A percentile compares a stretch with the other conserved stretches of the same genome.
Evolutionary conservation across 2,797 vertebrate genomes (phyloP).

Genomic region (Notolabrus celidotus): DNA sequence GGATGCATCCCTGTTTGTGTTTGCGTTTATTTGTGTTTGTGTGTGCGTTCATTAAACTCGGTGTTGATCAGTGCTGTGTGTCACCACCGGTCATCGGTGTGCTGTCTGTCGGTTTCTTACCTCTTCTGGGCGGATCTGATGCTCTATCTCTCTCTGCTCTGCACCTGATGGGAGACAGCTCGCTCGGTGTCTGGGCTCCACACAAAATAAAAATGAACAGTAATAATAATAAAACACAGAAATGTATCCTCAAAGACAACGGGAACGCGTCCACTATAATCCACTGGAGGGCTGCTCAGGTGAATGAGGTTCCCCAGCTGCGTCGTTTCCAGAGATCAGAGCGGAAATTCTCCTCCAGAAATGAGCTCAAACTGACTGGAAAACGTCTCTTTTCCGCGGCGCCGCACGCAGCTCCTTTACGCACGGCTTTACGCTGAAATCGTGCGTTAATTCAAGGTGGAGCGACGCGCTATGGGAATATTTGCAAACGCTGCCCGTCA

Average conservation of each 20-base stretch:
- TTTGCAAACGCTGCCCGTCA: slow-evolving; percentile 42
- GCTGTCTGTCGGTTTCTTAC: slow-evolving; percentile 40
- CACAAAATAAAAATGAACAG: not conserved
- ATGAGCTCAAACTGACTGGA: slow-evolving; percentile 14
- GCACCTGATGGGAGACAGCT: slow-evolving; percentile 39
- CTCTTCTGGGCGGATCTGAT: slow-evolving; percentile 64
- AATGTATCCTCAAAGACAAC: not conserved
- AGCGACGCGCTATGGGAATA: slow-evolving; percentile 32
- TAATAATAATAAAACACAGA: not conserved
- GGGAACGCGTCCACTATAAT: not conserved
- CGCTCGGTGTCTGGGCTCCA: slow-evolving; percentile 4
- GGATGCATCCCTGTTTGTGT: slow-evolving; percentile 12
- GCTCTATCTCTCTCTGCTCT: slow-evolving; percentile 48
- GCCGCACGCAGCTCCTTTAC: slow-evolving; percentile 35
- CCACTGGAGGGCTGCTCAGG: not conserved
- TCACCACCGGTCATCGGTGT: slow-evolving; percentile 1
- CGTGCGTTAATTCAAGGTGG: slow-evolving; percentile 47
- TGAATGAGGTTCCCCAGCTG: not conserved
- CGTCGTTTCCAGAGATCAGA: not conserved
- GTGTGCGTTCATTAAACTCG: slow-evolving; percentile 10
- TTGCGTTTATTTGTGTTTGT: slow-evolving; percentile 13
- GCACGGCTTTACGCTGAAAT: slow-evolving; percentile 37
- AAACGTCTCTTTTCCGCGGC: slow-evolving; percentile 27
- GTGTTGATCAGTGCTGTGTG: slow-evolving; percentile 12
- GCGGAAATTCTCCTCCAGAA: not conserved